phyloP scores from a whole-genome alignment of 23 tunicate species.

The Styela clava region DNA sequence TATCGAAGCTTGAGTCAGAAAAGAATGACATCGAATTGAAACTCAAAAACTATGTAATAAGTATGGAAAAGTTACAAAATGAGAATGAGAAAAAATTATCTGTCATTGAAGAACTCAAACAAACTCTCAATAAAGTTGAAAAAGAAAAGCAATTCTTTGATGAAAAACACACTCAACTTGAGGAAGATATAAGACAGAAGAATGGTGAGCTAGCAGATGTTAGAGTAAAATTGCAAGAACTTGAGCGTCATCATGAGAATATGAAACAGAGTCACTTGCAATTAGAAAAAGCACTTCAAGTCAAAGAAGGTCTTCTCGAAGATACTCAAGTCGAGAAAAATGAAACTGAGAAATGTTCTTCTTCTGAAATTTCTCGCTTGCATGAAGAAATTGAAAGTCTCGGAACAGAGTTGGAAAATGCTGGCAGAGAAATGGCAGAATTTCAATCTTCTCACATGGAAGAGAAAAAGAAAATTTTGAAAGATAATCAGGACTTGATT shows the following conservation, averaged over 20 bases:
- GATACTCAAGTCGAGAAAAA: slow-evolving; percentile 1
- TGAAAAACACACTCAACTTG: slow-evolving; percentile 15
- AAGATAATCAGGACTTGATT: slow-evolving; percentile 1
- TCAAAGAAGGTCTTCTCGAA: background rate
- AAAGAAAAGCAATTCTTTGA: background rate
- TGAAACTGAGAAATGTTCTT: background rate
- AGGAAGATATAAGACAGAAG: background rate
- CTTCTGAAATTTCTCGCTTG: slow-evolving; percentile 9
- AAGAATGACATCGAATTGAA: background rate
- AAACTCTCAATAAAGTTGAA: slow-evolving; percentile 4
- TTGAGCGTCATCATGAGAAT: background rate
- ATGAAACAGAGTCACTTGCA: background rate
- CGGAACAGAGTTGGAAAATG: slow-evolving; percentile 20
- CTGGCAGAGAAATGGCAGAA: slow-evolving; percentile 14
- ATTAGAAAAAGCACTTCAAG: slow-evolving; percentile 2
- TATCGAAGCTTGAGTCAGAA: background rate
- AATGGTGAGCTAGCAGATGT: background rate
- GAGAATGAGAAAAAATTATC: background rate
- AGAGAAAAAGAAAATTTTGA: background rate
- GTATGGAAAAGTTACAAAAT: slow-evolving; percentile 13
- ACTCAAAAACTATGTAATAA: background rate
- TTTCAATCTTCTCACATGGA: slow-evolving; percentile 1
- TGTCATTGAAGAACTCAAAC: slow-evolving; percentile 1
- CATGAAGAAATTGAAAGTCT: slow-evolving; percentile 24
- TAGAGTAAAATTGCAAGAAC: background rate